phyloP scores from a whole-genome alignment of 2,113 vertebrate species.

The Pollachius pollachius region DNA sequence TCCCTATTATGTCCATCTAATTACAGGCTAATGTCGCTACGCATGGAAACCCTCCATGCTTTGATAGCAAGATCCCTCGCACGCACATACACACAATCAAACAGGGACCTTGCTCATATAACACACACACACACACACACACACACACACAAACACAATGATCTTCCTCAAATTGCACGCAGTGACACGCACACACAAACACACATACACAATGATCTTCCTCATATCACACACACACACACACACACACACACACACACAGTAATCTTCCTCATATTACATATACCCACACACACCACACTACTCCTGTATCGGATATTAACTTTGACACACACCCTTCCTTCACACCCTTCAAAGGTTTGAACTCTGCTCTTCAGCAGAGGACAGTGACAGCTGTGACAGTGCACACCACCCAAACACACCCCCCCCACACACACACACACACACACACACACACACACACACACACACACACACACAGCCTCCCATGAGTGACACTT shows the following conservation, averaged over 20 bases:
- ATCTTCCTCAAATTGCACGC: constrained; percentile 1
- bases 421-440: no score
- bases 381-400: background rate
- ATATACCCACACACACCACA: no score
- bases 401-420: no score
- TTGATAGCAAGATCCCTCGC: no score
- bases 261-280: no score
- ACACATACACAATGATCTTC: background rate
- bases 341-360: constrained; percentile 13
- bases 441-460: no score
- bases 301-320: no score
- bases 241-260: no score
- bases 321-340: no score
- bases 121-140: constrained; percentile 8
- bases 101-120: constrained; percentile 2
- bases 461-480: no score
- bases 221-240: no score
- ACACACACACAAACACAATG: background rate
- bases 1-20: constrained; percentile 59
- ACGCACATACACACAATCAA: background rate
- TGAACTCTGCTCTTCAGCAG: constrained; percentile 50
- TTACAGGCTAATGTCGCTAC: constrained; percentile 50
- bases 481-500: no score
- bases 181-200: constrained; percentile 27
- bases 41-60: constrained; percentile 31